phyloP scores from a whole-genome alignment of 1,140 invertebrate genomes.

The Polypedilum pembai region DNA sequence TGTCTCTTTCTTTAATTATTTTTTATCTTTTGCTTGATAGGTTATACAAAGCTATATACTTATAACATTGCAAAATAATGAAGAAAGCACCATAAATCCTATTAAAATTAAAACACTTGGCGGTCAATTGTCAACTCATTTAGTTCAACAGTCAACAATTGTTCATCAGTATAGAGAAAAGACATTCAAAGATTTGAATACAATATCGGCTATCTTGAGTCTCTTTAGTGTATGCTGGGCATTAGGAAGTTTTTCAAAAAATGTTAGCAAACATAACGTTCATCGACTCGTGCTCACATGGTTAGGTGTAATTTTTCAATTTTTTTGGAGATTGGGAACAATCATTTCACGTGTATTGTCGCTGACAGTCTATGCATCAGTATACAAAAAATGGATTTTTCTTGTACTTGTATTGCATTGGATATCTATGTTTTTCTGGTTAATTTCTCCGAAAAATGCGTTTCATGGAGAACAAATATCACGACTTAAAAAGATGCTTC shows the following conservation, averaged over 20 bases:
- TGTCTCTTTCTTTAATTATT: too few species aligned
- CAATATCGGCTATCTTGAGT: conserved; percentile 72
- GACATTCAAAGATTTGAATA: conserved; percentile 65
- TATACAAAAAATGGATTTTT: conserved; percentile 77
- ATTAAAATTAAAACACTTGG: conserved; percentile 30
- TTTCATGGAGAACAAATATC: conserved; percentile 72
- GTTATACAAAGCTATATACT: conserved; percentile 73
- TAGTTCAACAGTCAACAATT: conserved; percentile 30
- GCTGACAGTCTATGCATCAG: conserved; percentile 74
- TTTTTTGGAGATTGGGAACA: conserved; percentile 78
- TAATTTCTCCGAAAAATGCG: conserved; percentile 75
- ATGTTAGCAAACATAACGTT: conserved; percentile 70
- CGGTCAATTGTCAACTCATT: not conserved
- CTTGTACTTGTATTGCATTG: conserved; percentile 72
- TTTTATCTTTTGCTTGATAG: too few species aligned
- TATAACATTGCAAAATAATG: conserved; percentile 42
- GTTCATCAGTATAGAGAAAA: conserved; percentile 32
- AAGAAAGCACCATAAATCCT: not conserved
- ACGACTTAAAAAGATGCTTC: conserved; percentile 54
- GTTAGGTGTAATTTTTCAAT: conserved; percentile 80
- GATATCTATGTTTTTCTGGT: conserved; percentile 77
- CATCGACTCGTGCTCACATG: conserved; percentile 78
- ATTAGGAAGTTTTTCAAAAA: conserved; percentile 82
- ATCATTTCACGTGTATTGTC: conserved; percentile 72
- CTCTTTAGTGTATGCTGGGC: conserved; percentile 85